These are phyloP conservation scores for Semotilus atromaculatus DNA, from an alignment of 2,797 vertebrate genomes.

Conservation along the genomic window DNA sequence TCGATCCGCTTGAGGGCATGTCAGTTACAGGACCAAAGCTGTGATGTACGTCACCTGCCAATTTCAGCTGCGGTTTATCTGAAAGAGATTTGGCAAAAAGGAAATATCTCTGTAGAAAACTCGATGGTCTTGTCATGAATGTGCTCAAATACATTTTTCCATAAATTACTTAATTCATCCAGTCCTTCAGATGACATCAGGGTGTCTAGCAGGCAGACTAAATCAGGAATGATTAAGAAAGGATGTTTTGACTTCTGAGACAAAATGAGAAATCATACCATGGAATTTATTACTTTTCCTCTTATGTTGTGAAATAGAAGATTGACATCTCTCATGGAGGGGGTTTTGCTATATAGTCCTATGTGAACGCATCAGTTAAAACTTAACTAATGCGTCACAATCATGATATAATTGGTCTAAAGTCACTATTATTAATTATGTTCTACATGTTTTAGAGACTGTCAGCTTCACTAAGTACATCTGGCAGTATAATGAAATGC, in stretches of 20 bases:
- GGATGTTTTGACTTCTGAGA: constrained; percentile 50
- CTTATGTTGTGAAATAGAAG: constrained; percentile 37
- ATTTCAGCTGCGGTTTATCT: constrained; percentile 57
- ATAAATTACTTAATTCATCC: constrained; percentile 55
- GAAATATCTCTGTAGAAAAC: constrained; percentile 30
- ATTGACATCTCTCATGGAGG: constrained; percentile 30
- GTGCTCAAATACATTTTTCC: constrained; percentile 21
- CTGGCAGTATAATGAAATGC: constrained; percentile 58
- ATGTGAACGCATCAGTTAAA: constrained; percentile 21
- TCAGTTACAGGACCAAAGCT: constrained; percentile 65
- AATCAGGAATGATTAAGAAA: constrained; percentile 60
- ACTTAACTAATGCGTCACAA: constrained; percentile 17
- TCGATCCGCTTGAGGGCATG: constrained; percentile 66
- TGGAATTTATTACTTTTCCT: constrained; percentile 35
- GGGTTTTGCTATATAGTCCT: neutral
- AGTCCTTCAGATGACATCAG: constrained; percentile 57
- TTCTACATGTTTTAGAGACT: constrained; percentile 3
- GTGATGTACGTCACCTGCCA: constrained; percentile 59
- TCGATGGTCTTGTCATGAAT: constrained; percentile 10
- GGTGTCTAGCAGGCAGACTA: constrained; percentile 57
- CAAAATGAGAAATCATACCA: constrained; percentile 46
- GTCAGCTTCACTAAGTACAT: constrained; percentile 39
- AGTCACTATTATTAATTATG: constrained; percentile 23
- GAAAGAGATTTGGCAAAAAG: constrained; percentile 56
- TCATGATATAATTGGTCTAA: constrained; percentile 9